These are phyloP conservation scores for Xylota segnis DNA, from an alignment of 2,888 invertebrate genomes.

Conservation along the genomic window DNA sequence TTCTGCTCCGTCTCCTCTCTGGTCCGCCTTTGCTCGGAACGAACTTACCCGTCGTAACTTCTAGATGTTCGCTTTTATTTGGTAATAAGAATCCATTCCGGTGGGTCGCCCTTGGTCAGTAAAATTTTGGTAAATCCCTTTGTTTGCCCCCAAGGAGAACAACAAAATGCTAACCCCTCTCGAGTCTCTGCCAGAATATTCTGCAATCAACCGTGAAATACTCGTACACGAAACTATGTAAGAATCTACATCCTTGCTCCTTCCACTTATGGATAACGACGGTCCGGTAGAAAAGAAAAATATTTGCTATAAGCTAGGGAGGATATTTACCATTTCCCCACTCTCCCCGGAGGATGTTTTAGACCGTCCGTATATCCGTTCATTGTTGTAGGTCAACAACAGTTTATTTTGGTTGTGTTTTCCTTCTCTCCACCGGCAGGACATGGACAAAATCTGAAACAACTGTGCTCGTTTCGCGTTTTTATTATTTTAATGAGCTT, in stretches of 20 bases:
- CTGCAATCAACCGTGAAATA: constrained; percentile 30
- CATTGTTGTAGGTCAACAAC: constrained; percentile 27
- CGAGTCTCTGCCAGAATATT: constrained; percentile 4
- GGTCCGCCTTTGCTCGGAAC: not conserved
- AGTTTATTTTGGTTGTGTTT: constrained; percentile 1
- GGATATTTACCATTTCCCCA: constrained; percentile 10
- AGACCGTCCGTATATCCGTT: constrained; percentile 2
- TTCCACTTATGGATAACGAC: constrained; percentile 10
- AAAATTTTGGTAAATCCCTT: constrained; percentile 6
- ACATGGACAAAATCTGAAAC: not conserved
- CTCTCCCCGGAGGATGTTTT: not conserved
- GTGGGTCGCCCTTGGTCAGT: not conserved
- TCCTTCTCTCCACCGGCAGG: not conserved
- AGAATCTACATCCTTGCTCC: not conserved
- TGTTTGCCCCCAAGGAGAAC: not conserved
- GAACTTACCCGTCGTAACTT: constrained; percentile 3
- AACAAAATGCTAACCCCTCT: not conserved
- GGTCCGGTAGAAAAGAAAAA: not conserved
- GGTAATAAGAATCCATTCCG: constrained; percentile 30
- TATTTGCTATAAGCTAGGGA: not conserved
- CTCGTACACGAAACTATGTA: constrained; percentile 10
- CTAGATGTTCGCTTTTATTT: constrained; percentile 3
- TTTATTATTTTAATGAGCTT: constrained; percentile 33
- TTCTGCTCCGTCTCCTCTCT: not conserved
- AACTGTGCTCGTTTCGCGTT: not conserved